Conservation (phyloP, 2,113 vertebrate species). For the Hemicordylus capensis region DNA sequence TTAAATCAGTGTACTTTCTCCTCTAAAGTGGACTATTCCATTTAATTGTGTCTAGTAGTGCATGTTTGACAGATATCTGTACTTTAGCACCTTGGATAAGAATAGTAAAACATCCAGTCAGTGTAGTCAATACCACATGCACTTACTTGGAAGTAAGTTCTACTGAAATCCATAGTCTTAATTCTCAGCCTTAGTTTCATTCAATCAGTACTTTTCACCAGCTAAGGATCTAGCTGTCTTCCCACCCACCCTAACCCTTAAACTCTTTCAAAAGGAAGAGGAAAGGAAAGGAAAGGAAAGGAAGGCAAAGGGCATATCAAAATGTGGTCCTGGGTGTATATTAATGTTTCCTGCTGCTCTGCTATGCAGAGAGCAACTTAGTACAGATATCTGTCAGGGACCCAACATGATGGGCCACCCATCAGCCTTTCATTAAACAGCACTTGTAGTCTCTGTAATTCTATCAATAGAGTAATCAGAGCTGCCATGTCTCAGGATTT, state of each 20-base stretch:
- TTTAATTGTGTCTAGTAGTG: not conserved
- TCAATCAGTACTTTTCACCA: conserved; percentile 16
- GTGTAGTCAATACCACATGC: not conserved
- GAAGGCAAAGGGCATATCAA: conserved; percentile 19
- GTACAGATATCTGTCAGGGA: conserved; percentile 53
- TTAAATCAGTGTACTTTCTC: not conserved
- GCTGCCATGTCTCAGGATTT: conserved; percentile 56
- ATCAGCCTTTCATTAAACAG: conserved; percentile 59
- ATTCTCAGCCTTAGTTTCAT: not conserved
- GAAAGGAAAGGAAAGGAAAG: not conserved
- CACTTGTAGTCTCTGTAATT: conserved; percentile 55
- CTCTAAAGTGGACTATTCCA: not conserved
- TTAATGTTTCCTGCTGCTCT: conserved; percentile 26
- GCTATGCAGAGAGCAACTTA: conserved; percentile 47
- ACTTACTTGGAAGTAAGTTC: not conserved
- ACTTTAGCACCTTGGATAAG: no score
- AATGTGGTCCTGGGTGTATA: not conserved
- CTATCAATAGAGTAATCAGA: conserved; percentile 55
- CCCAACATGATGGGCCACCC: conserved; percentile 63
- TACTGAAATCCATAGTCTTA: not conserved
- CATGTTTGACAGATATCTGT: no score
- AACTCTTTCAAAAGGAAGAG: conserved; percentile 18
- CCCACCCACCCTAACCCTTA: conserved; percentile 1
- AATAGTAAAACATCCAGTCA: not conserved
- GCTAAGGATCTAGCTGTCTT: not conserved